Base-by-base conservation (phyloP, 2,797 vertebrate species). In the Coilia nasus region DNA sequence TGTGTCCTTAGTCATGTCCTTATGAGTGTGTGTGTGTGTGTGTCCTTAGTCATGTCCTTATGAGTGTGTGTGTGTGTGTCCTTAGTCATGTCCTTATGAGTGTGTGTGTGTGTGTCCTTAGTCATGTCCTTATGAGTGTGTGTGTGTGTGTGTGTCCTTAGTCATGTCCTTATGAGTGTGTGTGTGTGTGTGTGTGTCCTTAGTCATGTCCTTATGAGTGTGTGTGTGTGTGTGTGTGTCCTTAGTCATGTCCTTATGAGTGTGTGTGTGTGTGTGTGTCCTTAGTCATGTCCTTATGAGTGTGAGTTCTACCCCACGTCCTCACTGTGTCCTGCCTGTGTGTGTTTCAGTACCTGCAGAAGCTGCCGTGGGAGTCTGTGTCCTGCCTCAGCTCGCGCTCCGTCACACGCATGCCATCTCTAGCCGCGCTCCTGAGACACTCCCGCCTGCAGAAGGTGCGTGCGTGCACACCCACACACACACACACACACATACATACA, bases 331-430 rank as follows among this genome's bases (percentile, higher is more conserved):
- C 57, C 57, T 59, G 54, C 54, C 1, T 54, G 50, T 54, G 7
- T 54, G 50, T 54, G 71, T 21, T 86, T 25, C 91, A 99, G 98
- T 95, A 97, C 83, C 94, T 99, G 57, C 98, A 99, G 90, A 97
- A 96, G 92, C 93, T 99, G 88, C 97, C 98, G 0, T 99, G 98
- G 98, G 98, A 99, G 91, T 97, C 94, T 92, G 96, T 97, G 21
- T 91, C 93, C 2, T 90, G 93, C 85, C 92, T 99, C 82, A 93
- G 86, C 41, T 86, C 90, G 47, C 87, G 89, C 86, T 94, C 97
- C 0, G 94, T 97, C 59, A 97, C 97, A 84, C 93, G 98, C 2
- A 96, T 99, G 91, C 98, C 98, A 0, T 97, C 97, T 31, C 92
- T 98, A 31, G 96, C 91, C 86, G 97, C 98, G 28, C 92, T 99